A percentile compares a stretch with the other conserved stretches of the same genome.
These are phyloP conservation scores for Andrena hattorfiana DNA, from an alignment of 2,888 invertebrate species.

Conservation along the genomic window DNA sequence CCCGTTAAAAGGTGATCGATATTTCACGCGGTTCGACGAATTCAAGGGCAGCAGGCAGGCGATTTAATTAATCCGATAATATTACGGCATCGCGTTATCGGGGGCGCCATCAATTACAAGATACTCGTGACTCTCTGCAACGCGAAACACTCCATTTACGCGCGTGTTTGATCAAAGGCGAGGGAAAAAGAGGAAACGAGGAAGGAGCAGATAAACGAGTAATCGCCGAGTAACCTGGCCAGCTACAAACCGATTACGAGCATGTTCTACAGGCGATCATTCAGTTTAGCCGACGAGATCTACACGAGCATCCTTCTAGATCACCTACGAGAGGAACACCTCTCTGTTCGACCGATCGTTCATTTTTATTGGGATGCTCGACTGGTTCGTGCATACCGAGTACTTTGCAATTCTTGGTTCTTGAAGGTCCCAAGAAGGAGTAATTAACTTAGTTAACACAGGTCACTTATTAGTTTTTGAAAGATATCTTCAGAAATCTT, in stretches of 20 bases:
- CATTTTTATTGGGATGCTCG: slow-evolving; percentile 14
- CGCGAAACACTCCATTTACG: slow-evolving; percentile 33
- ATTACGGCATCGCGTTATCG: slow-evolving; percentile 36
- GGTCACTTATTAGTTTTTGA: no score
- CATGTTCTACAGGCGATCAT: slow-evolving; percentile 44
- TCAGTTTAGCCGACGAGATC: slow-evolving; percentile 33
- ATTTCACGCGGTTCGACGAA: slow-evolving; percentile 1
- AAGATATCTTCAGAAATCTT: no score
- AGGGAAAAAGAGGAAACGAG: slow-evolving; percentile 23
- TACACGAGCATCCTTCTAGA: slow-evolving; percentile 27
- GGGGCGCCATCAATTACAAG: slow-evolving; percentile 41
- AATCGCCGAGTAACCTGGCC: slow-evolving; percentile 45
- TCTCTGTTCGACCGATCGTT: slow-evolving; percentile 19
- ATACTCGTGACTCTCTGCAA: slow-evolving; percentile 25
- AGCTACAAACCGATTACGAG: slow-evolving; percentile 60
- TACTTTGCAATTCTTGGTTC: background rate
- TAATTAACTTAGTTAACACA: background rate
- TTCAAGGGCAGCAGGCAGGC: slow-evolving; percentile 4
- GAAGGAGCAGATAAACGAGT: slow-evolving; percentile 54
- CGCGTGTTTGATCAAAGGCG: slow-evolving; percentile 19
- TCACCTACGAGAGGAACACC: slow-evolving; percentile 33
- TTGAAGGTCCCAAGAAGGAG: background rate
- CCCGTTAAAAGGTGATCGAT: background rate
- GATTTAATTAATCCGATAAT: slow-evolving; percentile 43
- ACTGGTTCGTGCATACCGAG: background rate